Conservation (phyloP, 1,140 invertebrate genomes). For the Atta colombica region DNA sequence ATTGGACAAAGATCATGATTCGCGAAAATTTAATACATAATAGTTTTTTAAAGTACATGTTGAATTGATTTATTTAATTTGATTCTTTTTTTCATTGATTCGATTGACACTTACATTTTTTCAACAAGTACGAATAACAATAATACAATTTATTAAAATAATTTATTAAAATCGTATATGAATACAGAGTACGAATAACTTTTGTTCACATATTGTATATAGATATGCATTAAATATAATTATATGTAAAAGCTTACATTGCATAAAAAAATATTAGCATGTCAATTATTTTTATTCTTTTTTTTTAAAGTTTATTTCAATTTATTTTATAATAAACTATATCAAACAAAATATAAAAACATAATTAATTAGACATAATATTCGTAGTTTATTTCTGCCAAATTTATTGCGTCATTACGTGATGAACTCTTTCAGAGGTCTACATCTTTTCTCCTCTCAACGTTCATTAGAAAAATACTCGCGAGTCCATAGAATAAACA, state of each 20-base stretch:
- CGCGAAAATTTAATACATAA: background rate
- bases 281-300: background rate
- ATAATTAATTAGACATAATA: background rate
- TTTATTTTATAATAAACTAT: background rate
- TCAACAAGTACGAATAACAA: background rate
- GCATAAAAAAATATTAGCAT: background rate
- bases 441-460: constrained; percentile 32
- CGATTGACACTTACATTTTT: background rate
- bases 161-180: too few relatives aligned
- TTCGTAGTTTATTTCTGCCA: constrained; percentile 53
- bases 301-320: background rate
- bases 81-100: background rate
- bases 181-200: background rate
- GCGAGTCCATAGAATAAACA: constrained; percentile 54
- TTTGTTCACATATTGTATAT: background rate
- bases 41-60: background rate
- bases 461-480: constrained; percentile 65
- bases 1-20: constrained; percentile 75
- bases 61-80: too few relatives aligned
- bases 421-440: constrained; percentile 52
- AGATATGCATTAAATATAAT: constrained; percentile 1
- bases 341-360: background rate
- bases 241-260: background rate
- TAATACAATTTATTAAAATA: too few relatives aligned
- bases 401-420: constrained; percentile 48